Percentiles rank a stretch among this genome's conserved stretches.
These are phyloP conservation scores for Emesis furor DNA, from an alignment of 2,888 invertebrate genomes.

Conservation along the genomic window DNA sequence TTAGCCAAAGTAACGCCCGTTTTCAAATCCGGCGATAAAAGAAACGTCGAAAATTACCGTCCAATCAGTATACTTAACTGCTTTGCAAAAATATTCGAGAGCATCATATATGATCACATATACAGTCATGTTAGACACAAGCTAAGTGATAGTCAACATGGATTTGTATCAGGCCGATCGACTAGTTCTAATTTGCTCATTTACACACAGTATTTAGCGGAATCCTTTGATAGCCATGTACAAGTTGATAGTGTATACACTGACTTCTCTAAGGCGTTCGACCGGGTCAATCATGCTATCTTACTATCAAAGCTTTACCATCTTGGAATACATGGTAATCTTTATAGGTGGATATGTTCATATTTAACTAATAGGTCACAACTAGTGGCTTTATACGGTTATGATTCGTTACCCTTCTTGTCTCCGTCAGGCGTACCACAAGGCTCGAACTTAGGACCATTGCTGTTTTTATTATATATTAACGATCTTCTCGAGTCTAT, in stretches of 20 bases:
- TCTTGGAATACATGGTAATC: no score
- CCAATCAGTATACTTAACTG: slow-evolving; percentile 38
- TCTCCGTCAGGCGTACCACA: no score
- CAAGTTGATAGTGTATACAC: slow-evolving; percentile 2
- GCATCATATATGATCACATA: slow-evolving; percentile 17
- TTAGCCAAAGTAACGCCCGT: slow-evolving; percentile 40
- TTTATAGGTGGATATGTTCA: no score
- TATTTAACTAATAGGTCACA: no score
- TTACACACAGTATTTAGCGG: slow-evolving; percentile 22
- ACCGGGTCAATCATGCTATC: no score
- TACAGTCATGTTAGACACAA: slow-evolving; percentile 15
- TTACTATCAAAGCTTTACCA: no score
- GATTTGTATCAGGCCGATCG: slow-evolving; percentile 22
- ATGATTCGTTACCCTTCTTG: no score
- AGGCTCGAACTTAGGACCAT: no score
- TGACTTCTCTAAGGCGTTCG: no score
- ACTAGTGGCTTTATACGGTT: no score
- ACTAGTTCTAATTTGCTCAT: slow-evolving; percentile 22
- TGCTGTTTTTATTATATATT: no score
- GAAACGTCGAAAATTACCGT: slow-evolving; percentile 33
- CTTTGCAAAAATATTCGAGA: slow-evolving; percentile 26
- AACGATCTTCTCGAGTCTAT: no score
- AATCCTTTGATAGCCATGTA: slow-evolving; percentile 9
- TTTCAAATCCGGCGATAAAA: slow-evolving; percentile 29
- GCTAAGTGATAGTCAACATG: slow-evolving; percentile 10